Evolutionary conservation across 2,113 vertebrate genomes (phyloP), one percentile per base, ranked within the genome.

Genomic region (Semicossyphus pulcher): DNA sequence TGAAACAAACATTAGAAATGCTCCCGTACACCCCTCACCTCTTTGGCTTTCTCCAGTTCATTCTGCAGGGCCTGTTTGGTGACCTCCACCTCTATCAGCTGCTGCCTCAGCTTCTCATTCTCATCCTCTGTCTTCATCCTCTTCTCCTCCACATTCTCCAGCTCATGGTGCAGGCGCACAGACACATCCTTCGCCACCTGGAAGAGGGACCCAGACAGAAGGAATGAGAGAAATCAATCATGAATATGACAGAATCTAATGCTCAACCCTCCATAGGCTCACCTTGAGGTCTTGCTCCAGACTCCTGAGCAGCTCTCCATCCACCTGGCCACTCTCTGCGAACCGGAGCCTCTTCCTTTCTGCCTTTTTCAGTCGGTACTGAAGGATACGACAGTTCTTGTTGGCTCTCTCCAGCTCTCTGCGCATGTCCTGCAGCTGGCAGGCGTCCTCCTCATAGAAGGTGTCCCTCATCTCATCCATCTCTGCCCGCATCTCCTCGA

Each of bases 381-480:
- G 98, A 56, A 99, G 95, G 83, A 99, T 99, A 80, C 98, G 91
- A 81, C 98, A 99, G 93, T 99, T 99, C 90, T 99, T 99, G 93
- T 99, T 97, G 90, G 98, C 97, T 86, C 98, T 93, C 85, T 99
- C 98, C 91, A 99, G 92, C 71, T 99, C 98, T 18, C 97, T 96
- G 67, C 97, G 96, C 96, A 99, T 97, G 88, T 99, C 98, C 89
- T 98, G 97, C 72, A 99, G 93, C 88, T 99, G 98, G 77, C 97
- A 99, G 21, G 97, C 97, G 4, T 99, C 98, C 57, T 99, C 98
- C 78, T 99, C 98, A 48, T 98, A 99, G 92, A 99, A 99, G 48
- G 95, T 97, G 93, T 99, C 98, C 73, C 97, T 93, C 94, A 99
- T 99, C 88, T 99, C 98, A 4, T 99, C 98, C 98, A 99, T 99